Evolutionary conservation across 2,888 invertebrate species (phyloP).

Genomic region (Hemithea aestivaria): DNA sequence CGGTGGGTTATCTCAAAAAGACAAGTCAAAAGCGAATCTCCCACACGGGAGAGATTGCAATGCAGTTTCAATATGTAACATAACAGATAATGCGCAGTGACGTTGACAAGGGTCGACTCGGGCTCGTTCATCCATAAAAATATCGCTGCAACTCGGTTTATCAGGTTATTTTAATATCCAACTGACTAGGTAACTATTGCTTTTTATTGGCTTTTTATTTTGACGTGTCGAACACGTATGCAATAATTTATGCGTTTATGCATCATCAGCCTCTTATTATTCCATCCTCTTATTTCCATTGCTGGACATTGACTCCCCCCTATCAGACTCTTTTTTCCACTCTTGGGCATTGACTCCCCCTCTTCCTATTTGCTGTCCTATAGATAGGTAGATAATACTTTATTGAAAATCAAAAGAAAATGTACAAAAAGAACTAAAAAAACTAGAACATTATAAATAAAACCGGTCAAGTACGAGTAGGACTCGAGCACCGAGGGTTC

Average conservation of each 20-base stretch:
- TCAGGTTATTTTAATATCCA: constrained; percentile 56
- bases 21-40: constrained; percentile 13
- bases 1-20: background rate
- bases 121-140: constrained; percentile 61
- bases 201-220: background rate
- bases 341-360: too few relatives aligned
- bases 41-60: constrained; percentile 32
- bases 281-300: too few relatives aligned
- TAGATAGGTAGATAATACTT: too few relatives aligned
- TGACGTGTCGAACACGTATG: background rate
- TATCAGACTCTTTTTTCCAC: too few relatives aligned
- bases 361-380: too few relatives aligned
- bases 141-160: constrained; percentile 57
- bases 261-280: constrained; percentile 6
- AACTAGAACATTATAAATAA: too few relatives aligned
- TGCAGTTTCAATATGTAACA: constrained; percentile 67
- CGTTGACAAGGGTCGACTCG: constrained; percentile 68
- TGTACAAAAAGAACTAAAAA: too few relatives aligned
- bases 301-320: too few relatives aligned
- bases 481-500: too few relatives aligned
- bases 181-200: constrained; percentile 9
- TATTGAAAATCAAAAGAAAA: too few relatives aligned
- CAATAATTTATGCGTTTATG: background rate
- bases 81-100: constrained; percentile 62
- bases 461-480: too few relatives aligned